Percentiles rank a stretch among this genome's conserved stretches.
Evolutionary conservation across 2,888 invertebrate species (phyloP).

Genomic region (Drosophila maculinotata): DNA sequence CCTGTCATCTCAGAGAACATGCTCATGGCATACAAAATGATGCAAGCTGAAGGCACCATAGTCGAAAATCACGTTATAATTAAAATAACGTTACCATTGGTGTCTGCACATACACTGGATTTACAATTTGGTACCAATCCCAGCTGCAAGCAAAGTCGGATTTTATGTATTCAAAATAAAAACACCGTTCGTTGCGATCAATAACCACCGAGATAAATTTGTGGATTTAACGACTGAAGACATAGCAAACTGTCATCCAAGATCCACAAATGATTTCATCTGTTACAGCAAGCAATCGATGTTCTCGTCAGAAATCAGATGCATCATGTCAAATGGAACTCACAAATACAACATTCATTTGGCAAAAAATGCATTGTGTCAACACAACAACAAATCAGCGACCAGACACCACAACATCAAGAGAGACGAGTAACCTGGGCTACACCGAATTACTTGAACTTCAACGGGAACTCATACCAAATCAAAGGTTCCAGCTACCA

Average conservation of each 20-base stretch:
- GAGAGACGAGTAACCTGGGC: not conserved
- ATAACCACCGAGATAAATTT: not conserved
- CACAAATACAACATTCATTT: too few species aligned
- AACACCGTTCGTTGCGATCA: not conserved
- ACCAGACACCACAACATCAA: not conserved
- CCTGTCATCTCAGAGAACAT: not conserved
- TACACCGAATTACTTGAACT: not conserved
- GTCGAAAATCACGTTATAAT: not conserved
- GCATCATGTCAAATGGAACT: too few species aligned
- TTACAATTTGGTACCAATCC: not conserved
- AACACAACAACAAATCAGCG: not conserved
- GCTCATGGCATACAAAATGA: not conserved
- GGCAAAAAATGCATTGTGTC: not conserved
- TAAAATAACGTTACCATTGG: not conserved
- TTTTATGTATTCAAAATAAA: not conserved
- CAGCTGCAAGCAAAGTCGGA: not conserved
- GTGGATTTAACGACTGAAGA: not conserved
- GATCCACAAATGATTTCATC: not conserved
- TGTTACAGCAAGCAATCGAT: not conserved
- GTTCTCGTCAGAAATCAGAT: too few species aligned
- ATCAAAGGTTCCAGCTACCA: not conserved
- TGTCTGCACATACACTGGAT: not conserved
- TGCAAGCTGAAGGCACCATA: not conserved
- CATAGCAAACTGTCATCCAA: not conserved
- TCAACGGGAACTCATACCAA: not conserved